Percentiles rank a stretch among this genome's conserved stretches.
Conservation (phyloP, 2,797 vertebrate species). For the Leptodactylus fallax region DNA sequence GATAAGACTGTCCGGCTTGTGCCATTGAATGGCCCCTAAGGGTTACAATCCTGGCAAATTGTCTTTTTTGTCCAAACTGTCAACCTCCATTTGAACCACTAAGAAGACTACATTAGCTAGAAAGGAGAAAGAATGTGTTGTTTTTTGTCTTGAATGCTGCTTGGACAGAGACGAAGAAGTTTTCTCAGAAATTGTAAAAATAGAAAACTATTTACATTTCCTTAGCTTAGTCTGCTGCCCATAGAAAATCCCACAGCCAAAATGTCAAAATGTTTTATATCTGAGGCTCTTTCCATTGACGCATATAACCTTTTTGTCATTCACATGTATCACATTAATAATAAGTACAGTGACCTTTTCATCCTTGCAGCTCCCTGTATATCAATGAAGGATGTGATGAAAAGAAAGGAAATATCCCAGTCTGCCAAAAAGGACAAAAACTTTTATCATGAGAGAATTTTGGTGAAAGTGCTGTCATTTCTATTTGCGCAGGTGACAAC, state of each 20-base stretch:
- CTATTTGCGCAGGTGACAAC: background rate
- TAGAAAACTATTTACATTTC: slow-evolving; percentile 41
- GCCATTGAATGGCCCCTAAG: background rate
- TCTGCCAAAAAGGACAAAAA: background rate
- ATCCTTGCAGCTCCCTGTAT: slow-evolving; percentile 8
- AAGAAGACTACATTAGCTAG: background rate
- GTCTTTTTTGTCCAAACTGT: background rate
- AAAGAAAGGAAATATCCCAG: background rate
- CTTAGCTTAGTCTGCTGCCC: slow-evolving; percentile 4
- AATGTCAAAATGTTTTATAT: slow-evolving; percentile 49
- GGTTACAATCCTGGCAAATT: background rate
- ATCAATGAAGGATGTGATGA: background rate
- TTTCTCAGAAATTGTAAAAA: slow-evolving; percentile 35
- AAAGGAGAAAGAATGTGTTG: background rate
- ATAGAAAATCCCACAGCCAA: slow-evolving; percentile 47
- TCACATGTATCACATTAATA: slow-evolving; percentile 52
- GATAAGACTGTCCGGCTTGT: background rate
- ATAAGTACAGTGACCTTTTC: slow-evolving; percentile 46
- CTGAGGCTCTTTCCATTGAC: slow-evolving; percentile 44
- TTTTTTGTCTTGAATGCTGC: background rate
- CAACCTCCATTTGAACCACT: slow-evolving; percentile 11
- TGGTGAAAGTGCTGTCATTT: background rate
- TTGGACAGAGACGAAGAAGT: background rate
- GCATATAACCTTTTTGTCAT: slow-evolving; percentile 48
- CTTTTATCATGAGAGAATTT: background rate